These are phyloP conservation scores for Andricus grossulariae DNA, from an alignment of 1,140 invertebrate species.

Conservation along the genomic window DNA sequence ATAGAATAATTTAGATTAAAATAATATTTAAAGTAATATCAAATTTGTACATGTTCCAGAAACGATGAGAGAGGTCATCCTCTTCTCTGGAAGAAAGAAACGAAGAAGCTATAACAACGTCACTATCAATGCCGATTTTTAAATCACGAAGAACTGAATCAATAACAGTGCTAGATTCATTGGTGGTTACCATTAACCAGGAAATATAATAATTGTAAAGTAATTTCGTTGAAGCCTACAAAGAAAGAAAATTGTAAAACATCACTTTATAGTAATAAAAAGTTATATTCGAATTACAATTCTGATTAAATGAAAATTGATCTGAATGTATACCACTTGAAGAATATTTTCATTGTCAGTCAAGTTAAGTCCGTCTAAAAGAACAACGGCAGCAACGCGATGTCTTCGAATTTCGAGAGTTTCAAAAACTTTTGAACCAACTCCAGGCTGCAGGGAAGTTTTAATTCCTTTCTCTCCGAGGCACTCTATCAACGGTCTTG, in stretches of 20 bases:
- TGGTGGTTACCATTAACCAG: constrained; percentile 61
- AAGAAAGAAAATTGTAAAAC: neutral
- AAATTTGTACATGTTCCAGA: constrained; percentile 54
- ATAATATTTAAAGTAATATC: neutral
- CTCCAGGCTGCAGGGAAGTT: constrained; percentile 57
- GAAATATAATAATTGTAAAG: constrained; percentile 65
- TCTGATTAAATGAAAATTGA: neutral
- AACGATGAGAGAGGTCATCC: constrained; percentile 37
- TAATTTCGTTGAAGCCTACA: constrained; percentile 64
- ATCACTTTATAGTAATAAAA: neutral
- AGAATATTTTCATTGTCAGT: constrained; percentile 62
- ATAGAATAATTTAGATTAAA: constrained; percentile 21
- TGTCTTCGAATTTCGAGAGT: constrained; percentile 58
- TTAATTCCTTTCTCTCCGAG: constrained; percentile 57
- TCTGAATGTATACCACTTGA: constrained; percentile 53
- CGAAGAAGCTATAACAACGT: constrained; percentile 59
- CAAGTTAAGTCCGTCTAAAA: constrained; percentile 63
- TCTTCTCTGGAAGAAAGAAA: constrained; percentile 43
- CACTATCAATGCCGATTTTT: constrained; percentile 65
- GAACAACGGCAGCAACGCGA: constrained; percentile 61
- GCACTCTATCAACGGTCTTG: constrained; percentile 60
- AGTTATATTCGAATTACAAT: too few species aligned
- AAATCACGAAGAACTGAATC: constrained; percentile 58
- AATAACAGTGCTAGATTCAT: constrained; percentile 50
- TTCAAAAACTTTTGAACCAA: constrained; percentile 59